These are phyloP conservation scores for Podarcis lilfordi DNA, from an alignment of 2,797 vertebrate species.

Conservation along the genomic window DNA sequence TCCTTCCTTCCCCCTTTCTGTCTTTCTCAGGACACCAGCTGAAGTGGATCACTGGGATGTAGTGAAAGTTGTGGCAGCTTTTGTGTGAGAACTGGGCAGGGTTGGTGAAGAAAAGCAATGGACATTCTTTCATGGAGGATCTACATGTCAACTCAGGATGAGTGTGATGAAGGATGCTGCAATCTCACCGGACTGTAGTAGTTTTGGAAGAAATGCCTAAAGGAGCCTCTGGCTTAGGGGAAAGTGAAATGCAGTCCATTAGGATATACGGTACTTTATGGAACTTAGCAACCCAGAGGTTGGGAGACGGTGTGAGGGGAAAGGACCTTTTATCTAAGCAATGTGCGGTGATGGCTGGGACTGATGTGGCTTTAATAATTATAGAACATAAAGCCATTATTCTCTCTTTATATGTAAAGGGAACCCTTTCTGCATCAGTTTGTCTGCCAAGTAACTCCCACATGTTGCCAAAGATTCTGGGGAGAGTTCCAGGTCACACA, in stretches of 20 bases:
- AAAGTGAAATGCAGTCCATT: fast-evolving
- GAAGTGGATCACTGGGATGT: background rate
- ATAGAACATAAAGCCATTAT: background rate
- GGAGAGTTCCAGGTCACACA: background rate
- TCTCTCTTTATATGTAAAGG: background rate
- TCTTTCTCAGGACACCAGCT: background rate
- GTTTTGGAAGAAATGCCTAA: background rate
- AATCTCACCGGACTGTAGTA: constrained; percentile 15
- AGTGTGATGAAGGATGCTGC: background rate
- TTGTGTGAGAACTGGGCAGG: fast-evolving
- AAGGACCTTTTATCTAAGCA: background rate
- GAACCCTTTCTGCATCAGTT: background rate
- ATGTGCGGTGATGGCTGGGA: background rate
- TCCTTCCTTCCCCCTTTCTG: background rate
- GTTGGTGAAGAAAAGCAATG: background rate
- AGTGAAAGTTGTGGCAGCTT: background rate
- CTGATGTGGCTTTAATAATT: fast-evolving
- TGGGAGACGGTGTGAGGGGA: background rate
- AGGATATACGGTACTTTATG: background rate
- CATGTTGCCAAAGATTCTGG: background rate
- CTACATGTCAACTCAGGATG: fast-evolving
- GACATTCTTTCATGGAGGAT: fast-evolving
- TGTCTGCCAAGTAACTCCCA: background rate
- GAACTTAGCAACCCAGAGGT: fast-evolving
- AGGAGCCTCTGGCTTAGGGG: background rate